Conservation (phyloP, 2,888 invertebrate genomes). For the Caenorhabditis panamensis region DNA sequence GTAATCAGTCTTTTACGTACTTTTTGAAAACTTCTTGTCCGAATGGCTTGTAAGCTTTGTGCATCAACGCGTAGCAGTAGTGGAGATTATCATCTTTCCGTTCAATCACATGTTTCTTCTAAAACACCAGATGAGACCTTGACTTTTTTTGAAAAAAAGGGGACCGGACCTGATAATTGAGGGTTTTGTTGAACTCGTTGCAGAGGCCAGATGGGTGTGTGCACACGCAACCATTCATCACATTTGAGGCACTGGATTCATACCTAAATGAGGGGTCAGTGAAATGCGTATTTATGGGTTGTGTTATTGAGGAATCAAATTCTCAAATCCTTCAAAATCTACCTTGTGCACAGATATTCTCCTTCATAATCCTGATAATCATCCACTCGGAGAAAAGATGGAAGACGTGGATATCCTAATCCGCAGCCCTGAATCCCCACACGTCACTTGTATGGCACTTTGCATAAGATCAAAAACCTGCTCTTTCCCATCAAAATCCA, state of each 20-base stretch:
- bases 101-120: constrained; percentile 75
- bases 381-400: constrained; percentile 76
- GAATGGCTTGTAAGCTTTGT: constrained; percentile 75
- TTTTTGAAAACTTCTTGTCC: constrained; percentile 78
- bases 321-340: background rate
- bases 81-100: constrained; percentile 73
- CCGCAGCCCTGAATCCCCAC: constrained; percentile 75
- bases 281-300: background rate
- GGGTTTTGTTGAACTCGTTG: constrained; percentile 75
- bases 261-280: constrained; percentile 71
- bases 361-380: constrained; percentile 76
- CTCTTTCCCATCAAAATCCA: constrained; percentile 80
- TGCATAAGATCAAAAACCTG: constrained; percentile 63
- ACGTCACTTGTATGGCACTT: background rate
- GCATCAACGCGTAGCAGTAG: constrained; percentile 78
- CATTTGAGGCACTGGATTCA: constrained; percentile 72
- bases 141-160: background rate
- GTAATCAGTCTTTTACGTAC: constrained; percentile 54
- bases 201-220: constrained; percentile 78
- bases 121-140: constrained; percentile 28
- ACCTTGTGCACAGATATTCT: constrained; percentile 77
- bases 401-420: constrained; percentile 77
- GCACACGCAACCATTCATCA: constrained; percentile 80
- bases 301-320: background rate
- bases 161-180: constrained; percentile 70